Base-by-base conservation (phyloP, 2,113 vertebrate genomes). In the Pelecanus crispus region DNA sequence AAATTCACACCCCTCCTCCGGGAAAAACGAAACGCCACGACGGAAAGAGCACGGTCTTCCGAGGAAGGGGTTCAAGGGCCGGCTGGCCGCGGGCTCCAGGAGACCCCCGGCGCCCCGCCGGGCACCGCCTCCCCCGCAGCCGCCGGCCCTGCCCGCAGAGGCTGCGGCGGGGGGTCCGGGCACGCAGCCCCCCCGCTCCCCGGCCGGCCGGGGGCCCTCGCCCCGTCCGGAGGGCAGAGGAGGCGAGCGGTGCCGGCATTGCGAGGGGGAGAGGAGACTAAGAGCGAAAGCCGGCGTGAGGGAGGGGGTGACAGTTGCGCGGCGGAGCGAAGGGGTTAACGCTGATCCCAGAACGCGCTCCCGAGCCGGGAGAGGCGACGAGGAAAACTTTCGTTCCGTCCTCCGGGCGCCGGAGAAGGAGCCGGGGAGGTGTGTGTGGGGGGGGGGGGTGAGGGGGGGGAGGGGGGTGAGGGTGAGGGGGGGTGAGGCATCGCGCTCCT, bases 261-360 rank as follows among this genome's bases (percentile, higher is more conserved):
- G 17, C 32, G 26, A 24, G 6, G 45, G 58, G 18, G 58, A 16
- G 19, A 81, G 78, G 26, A 61, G 63, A 71, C 59, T 50, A 92
- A 81, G 10, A 74, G 83, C 65, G 87, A 97, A 97, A 96, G 96
- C 80, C 91, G 89, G 12, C 42, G 42, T 15, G 90, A 52, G 71
- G 2, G 17, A 10, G 10, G 21, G 2, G 12, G 42, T 92, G 96
- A 88, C 97, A 95, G 92, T 81, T 72, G 66, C n/a, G 58, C 78
- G 71, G 81, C 93, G 89, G 95, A 92, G 89, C 58, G 94, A 96
- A 97, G 95, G 97, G 93, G 97, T 98, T 98, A 98, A 97, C 26
- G 95, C 95, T 50, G 96, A 77, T 75, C 91, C 36, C 73, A 82
- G 71, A 78, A 91, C n/a, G 95, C 94, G 91, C 91, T 90, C 85